phyloP scores from a whole-genome alignment of 2,888 invertebrate species.

The Mechanitis messenoides region DNA sequence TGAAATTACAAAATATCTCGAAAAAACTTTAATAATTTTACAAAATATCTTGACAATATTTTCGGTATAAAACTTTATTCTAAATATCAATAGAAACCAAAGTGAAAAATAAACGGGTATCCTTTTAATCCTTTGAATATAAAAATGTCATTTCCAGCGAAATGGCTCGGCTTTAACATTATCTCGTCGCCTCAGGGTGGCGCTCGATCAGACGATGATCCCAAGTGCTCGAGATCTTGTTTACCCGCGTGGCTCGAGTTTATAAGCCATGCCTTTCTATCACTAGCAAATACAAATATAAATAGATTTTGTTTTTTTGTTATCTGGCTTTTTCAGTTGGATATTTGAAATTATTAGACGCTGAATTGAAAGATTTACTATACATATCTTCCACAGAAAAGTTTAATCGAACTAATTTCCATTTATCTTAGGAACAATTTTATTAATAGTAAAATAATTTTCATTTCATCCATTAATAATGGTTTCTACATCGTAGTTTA shows the following conservation, averaged over 20 bases:
- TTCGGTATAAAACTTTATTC: constrained; percentile 9
- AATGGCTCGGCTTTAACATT: constrained; percentile 3
- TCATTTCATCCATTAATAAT: no score
- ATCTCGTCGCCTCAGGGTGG: constrained; percentile 1
- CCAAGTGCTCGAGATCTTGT: constrained; percentile 2
- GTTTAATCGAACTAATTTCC: no score
- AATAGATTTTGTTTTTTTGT: not conserved
- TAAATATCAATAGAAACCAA: constrained; percentile 20
- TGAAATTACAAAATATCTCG: no score
- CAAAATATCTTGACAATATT: not conserved
- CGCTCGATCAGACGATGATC: constrained; percentile 6
- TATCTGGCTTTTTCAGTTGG: no score
- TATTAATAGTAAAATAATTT: no score
- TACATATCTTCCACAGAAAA: no score
- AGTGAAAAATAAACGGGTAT: constrained; percentile 6
- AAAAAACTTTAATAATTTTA: no score
- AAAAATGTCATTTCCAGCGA: constrained; percentile 4
- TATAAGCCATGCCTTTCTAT: not conserved
- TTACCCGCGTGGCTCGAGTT: not conserved
- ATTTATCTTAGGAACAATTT: no score
- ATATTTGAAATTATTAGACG: no score
- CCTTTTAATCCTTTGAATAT: constrained; percentile 4
- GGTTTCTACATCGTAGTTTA: no score
- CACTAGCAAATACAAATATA: not conserved
- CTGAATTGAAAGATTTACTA: no score